Base-by-base conservation (phyloP, 2,888 invertebrate species). In the Apocheima hispidaria region DNA sequence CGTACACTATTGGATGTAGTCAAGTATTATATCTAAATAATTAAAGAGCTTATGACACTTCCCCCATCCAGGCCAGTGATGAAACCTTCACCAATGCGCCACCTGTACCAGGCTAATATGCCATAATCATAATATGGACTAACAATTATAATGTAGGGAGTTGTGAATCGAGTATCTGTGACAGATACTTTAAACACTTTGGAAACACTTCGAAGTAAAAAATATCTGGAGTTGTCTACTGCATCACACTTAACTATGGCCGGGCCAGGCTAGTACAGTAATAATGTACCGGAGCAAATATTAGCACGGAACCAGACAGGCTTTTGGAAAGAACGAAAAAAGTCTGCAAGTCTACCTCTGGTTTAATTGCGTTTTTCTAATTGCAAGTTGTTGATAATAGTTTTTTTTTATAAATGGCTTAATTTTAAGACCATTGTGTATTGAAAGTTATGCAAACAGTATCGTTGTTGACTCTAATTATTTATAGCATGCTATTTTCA, bases 271-370 rank as follows among this genome's bases (percentile, higher is more conserved):
- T 70, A 77, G 77, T 77, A 78, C 83, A 83, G 88, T 85, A 90
- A 90, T 91, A 92, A 91, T 90, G 90, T 82, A 84, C 86, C 75
- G 72, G 78, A 69, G 86, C 79, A 91, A 92, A 92, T 91, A 92
- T 92, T 92, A 87, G 87, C 87, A 73, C 85, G 84, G 84, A 81
- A 76, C 74, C 87, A 89, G 88, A 86, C 86, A 79, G 75, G 51
- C 61, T 49, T n/a, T 76, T 76, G 64, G 73, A 72, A 77, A 77
- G 81, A 80, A 83, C 74, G 73, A 84, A 87, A 85, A 83, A 83
- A 83, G 64, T 83, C 69, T 50, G 52, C 64, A 72, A 71, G 69
- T 70, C 73, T 71, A 71, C 68, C 62, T 63, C 48, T 62, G 70
- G 67, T 77, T 77, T 79, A 64, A 80, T 75, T 78, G 71, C 74